A percentile compares a stretch with the other conserved stretches of the same genome.
Evolutionary conservation across 2,888 invertebrate species (phyloP).

Genomic region (Dynastes maya): DNA sequence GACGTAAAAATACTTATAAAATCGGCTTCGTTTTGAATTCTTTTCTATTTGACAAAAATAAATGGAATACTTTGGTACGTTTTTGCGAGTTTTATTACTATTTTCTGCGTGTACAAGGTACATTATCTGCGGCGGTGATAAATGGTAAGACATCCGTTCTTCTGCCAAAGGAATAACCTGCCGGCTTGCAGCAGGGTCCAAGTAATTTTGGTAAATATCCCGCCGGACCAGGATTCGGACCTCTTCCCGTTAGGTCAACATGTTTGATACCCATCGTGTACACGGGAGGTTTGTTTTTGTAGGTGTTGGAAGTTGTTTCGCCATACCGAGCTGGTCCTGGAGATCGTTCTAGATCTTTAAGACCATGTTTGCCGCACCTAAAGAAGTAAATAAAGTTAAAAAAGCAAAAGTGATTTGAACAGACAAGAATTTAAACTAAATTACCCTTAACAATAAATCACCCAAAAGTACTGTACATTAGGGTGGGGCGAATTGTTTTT

Average conservation of each 20-base stretch:
- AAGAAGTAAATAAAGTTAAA: constrained; percentile 16
- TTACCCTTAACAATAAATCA: no score
- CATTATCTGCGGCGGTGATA: constrained; percentile 75
- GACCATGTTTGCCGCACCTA: constrained; percentile 52
- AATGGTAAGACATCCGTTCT: constrained; percentile 75
- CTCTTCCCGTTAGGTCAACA: constrained; percentile 61
- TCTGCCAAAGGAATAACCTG: constrained; percentile 76
- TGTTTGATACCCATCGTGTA: constrained; percentile 62
- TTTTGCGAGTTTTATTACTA: constrained; percentile 22
- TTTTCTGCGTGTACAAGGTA: constrained; percentile 66
- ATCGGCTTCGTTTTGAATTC: no score
- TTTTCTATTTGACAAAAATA: neutral
- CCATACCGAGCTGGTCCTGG: constrained; percentile 71
- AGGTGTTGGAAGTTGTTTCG: constrained; percentile 60
- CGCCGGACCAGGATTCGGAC: constrained; percentile 73
- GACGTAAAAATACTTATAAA: no score
- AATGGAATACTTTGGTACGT: neutral
- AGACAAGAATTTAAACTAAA: no score
- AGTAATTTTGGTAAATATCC: constrained; percentile 72
- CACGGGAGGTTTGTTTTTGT: constrained; percentile 63
- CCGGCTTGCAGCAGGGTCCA: constrained; percentile 69
- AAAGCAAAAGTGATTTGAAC: no score
- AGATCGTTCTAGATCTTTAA: constrained; percentile 56
- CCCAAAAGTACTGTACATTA: no score
- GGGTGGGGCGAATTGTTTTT: no score